A percentile compares a stretch with the other conserved stretches of the same genome.
Evolutionary conservation across 2,113 vertebrate species (phyloP).

Genomic region (Aptenodytes forsteri): DNA sequence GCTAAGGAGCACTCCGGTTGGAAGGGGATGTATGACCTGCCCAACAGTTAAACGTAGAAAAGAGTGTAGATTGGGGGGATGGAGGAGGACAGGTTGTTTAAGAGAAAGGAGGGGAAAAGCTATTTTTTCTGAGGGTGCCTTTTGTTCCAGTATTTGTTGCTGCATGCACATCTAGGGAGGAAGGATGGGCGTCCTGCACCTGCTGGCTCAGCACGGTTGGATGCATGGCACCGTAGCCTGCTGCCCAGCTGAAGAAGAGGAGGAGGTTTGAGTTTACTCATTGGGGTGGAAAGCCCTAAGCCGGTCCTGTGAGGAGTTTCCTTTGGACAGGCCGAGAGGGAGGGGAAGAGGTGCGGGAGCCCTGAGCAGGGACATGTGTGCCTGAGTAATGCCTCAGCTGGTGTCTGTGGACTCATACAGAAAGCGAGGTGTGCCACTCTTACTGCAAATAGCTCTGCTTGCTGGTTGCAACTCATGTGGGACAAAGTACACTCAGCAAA

Average conservation of each 20-base stretch:
- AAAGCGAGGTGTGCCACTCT: neutral
- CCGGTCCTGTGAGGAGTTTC: neutral
- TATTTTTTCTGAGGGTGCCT: neutral
- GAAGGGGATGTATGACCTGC: neutral
- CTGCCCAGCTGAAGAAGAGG: neutral
- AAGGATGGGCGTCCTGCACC: neutral
- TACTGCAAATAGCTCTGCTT: neutral
- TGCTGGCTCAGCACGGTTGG: neutral
- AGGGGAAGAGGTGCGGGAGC: neutral
- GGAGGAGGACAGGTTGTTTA: neutral
- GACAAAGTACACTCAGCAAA: neutral
- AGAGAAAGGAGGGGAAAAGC: neutral
- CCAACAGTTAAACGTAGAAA: neutral
- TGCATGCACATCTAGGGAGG: accelerated
- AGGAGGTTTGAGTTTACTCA: neutral
- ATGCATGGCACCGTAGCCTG: accelerated
- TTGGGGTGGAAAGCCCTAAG: neutral
- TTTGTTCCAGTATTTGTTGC: neutral
- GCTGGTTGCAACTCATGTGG: neutral
- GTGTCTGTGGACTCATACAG: neutral
- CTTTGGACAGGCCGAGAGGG: neutral
- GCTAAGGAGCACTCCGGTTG: neutral
- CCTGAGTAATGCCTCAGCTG: neutral
- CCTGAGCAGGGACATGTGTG: neutral
- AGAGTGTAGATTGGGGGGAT: accelerated